phyloP scores from a whole-genome alignment of 2,113 vertebrate genomes.

The Podarcis raffonei region DNA sequence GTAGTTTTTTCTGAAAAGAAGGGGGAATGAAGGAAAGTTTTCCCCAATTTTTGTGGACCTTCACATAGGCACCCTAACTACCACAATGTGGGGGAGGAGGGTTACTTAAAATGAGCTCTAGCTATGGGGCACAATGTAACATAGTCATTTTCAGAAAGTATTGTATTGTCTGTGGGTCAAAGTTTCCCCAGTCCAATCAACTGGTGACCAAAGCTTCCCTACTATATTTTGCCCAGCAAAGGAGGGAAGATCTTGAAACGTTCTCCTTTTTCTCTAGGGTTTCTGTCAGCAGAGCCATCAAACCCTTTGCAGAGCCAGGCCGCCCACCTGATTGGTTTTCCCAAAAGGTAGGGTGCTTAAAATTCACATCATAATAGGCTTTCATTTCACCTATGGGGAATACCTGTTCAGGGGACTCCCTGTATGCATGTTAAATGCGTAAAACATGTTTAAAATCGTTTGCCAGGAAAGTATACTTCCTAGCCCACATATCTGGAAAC shows the following conservation, averaged over 20 bases:
- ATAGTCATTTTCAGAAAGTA: not conserved
- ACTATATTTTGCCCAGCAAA: not conserved
- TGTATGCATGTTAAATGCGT: not conserved
- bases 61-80: not conserved
- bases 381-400: not conserved
- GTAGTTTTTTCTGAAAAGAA: too few relatives aligned
- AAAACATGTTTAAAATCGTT: not conserved
- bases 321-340: constrained; percentile 99
- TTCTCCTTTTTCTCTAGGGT: constrained; percentile 80
- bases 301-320: constrained; percentile 94
- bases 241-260: not conserved
- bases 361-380: not conserved
- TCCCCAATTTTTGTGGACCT: too few relatives aligned
- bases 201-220: not conserved
- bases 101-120: not conserved
- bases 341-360: constrained; percentile 85
- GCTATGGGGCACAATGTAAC: not conserved
- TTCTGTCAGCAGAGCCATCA: constrained; percentile 98
- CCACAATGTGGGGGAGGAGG: not conserved
- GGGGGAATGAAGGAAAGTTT: too few relatives aligned
- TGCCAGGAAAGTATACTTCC: not conserved
- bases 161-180: not conserved
- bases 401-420: not conserved
- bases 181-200: not conserved
- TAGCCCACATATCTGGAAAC: not conserved